Conservation (phyloP, 2,888 invertebrate species). For the Sepioteuthis lessoniana region DNA sequence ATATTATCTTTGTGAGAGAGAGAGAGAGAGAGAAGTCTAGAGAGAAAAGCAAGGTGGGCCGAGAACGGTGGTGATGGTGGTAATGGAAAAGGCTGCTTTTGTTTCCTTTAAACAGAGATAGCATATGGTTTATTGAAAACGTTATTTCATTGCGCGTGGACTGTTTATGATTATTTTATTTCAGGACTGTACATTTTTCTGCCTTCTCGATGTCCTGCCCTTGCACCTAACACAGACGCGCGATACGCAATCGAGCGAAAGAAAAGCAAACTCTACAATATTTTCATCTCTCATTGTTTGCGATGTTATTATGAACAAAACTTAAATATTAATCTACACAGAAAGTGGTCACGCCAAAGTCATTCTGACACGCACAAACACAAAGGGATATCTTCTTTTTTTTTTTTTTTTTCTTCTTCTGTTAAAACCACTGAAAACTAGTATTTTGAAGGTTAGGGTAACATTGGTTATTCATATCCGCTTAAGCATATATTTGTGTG, state of each 20-base stretch:
- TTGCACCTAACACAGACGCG: not conserved
- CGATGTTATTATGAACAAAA: not conserved
- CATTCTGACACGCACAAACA: not conserved
- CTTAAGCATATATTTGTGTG: not conserved
- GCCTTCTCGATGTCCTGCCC: not conserved
- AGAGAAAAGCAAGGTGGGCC: not conserved
- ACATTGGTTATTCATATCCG: not conserved
- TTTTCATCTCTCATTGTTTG: not conserved
- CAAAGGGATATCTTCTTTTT: not conserved
- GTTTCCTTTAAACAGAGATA: not conserved
- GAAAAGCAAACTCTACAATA: not conserved
- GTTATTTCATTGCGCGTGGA: not conserved
- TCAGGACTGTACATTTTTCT: not conserved
- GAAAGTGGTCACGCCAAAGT: not conserved
- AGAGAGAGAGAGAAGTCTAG: not conserved
- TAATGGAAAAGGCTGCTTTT: not conserved
- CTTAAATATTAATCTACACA: constrained; percentile 1
- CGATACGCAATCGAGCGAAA: not conserved
- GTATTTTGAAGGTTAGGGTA: not conserved
- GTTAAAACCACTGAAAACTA: not conserved
- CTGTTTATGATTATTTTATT: constrained; percentile 33
- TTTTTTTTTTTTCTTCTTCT: too few relatives aligned
- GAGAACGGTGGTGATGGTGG: not conserved
- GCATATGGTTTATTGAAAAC: constrained; percentile 33
- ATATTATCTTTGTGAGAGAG: not conserved